These are phyloP conservation scores for Contarinia nasturtii DNA, from an alignment of 1,140 invertebrate species.

Conservation along the genomic window DNA sequence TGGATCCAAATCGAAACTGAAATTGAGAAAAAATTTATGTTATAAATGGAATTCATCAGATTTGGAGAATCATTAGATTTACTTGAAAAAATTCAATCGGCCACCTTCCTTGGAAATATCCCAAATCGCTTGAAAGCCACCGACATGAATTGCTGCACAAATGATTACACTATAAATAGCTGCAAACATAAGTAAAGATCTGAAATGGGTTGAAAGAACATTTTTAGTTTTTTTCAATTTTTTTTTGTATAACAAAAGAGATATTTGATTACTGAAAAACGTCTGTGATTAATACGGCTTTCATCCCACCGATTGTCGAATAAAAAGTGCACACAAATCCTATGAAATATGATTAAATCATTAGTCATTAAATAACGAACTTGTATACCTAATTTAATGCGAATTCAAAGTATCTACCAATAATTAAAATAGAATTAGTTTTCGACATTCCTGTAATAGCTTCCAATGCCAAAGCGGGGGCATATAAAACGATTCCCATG, in stretches of 20 bases:
- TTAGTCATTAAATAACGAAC: neutral
- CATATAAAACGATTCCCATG: constrained; percentile 83
- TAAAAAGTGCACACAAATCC: constrained; percentile 65
- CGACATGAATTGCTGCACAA: constrained; percentile 39
- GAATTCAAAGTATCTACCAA: constrained; percentile 32
- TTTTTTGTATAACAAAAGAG: no score
- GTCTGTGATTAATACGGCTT: constrained; percentile 75
- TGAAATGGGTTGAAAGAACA: no score
- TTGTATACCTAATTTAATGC: neutral
- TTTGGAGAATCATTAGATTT: constrained; percentile 12
- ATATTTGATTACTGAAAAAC: constrained; percentile 38
- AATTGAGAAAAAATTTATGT: neutral
- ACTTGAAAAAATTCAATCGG: constrained; percentile 51
- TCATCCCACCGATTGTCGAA: constrained; percentile 72
- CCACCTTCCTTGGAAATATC: constrained; percentile 37
- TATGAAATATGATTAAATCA: constrained; percentile 3
- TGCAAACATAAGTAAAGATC: constrained; percentile 53
- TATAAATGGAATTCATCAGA: neutral
- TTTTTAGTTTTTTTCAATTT: no score
- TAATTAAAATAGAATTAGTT: constrained; percentile 52
- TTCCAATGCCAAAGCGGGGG: constrained; percentile 74
- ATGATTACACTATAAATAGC: constrained; percentile 56
- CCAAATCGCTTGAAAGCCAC: constrained; percentile 44
- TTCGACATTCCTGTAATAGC: constrained; percentile 62
- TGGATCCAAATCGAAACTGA: constrained; percentile 43